Percentiles rank a stretch among this genome's conserved stretches.
Conservation (phyloP, 1,140 invertebrate species). For the Ctenoplectra terminalis region DNA sequence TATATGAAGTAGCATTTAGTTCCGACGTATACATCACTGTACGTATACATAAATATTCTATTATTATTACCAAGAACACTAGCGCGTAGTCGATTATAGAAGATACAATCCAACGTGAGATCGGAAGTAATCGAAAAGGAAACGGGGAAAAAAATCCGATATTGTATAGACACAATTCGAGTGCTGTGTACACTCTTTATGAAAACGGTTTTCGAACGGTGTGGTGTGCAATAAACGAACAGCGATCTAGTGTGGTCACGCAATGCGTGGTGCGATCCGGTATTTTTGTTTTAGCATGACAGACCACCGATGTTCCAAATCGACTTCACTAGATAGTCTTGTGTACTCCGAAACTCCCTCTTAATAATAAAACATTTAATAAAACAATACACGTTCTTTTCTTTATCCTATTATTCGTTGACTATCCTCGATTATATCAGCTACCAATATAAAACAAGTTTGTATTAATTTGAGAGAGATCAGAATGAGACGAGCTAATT, state of each 20-base stretch:
- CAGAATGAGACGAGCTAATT: too few species aligned
- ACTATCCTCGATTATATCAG: background rate
- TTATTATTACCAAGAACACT: conserved; percentile 63
- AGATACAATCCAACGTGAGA: conserved; percentile 27
- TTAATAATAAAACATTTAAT: conserved; percentile 79
- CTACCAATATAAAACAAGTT: too few species aligned
- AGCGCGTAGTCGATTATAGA: conserved; percentile 60
- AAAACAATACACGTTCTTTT: conserved; percentile 49
- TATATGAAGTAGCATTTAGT: conserved; percentile 74
- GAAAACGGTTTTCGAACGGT: conserved; percentile 54
- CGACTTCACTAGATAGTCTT: conserved; percentile 72
- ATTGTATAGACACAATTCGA: conserved; percentile 36
- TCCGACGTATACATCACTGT: conserved; percentile 47
- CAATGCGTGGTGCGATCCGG: conserved; percentile 56
- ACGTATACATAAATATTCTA: conserved; percentile 55
- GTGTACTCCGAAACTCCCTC: conserved; percentile 73
- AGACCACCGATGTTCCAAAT: conserved; percentile 68
- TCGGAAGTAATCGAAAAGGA: conserved; percentile 26
- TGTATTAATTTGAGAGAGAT: too few species aligned
- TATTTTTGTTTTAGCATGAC: conserved; percentile 74
- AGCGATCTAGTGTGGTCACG: conserved; percentile 30
- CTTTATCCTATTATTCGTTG: background rate
- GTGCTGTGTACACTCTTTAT: conserved; percentile 44
- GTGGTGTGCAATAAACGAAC: conserved; percentile 66
- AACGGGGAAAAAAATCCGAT: conserved; percentile 2